A percentile compares a stretch with the other conserved stretches of the same genome.
Conservation (phyloP, 1,140 invertebrate species). For the Meloidogyne hapla region DNA sequence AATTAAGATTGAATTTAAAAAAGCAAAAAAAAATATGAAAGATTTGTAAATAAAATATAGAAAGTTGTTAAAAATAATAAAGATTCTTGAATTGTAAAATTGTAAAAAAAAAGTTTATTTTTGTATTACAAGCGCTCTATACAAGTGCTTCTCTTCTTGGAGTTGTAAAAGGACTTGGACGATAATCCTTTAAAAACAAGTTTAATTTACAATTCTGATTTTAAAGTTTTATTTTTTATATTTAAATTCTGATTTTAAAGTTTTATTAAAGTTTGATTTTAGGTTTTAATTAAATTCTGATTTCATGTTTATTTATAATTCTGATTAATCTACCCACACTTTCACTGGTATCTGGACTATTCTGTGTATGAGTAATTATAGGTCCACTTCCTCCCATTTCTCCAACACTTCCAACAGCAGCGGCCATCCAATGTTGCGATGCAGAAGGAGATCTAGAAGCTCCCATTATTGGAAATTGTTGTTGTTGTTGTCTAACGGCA, state of each 20-base stretch:
- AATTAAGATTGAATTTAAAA: no score
- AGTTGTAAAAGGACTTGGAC: slow-evolving; percentile 25
- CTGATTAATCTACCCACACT: slow-evolving; percentile 10
- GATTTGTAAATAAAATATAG: background rate
- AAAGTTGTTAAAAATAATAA: background rate
- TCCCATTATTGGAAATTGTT: slow-evolving; percentile 4
- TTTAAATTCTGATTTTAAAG: no score
- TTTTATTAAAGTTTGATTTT: no score
- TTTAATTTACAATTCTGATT: background rate
- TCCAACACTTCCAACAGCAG: background rate
- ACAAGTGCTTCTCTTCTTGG: slow-evolving; percentile 25
- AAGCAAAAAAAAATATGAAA: no score
- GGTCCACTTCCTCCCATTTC: background rate
- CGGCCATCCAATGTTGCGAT: background rate
- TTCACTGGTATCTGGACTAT: slow-evolving; percentile 24
- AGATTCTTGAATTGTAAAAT: background rate
- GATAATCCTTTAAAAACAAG: slow-evolving; percentile 13
- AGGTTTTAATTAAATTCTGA: background rate
- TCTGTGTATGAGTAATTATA: slow-evolving; percentile 6
- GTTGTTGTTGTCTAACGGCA: slow-evolving; percentile 13
- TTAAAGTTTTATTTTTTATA: background rate
- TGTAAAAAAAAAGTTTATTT: background rate
- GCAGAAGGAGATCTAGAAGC: background rate
- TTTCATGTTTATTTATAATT: background rate
- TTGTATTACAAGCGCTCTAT: no score